Evolutionary conservation across 2,113 vertebrate species (phyloP).

Genomic region (Rhinolophus sinicus): DNA sequence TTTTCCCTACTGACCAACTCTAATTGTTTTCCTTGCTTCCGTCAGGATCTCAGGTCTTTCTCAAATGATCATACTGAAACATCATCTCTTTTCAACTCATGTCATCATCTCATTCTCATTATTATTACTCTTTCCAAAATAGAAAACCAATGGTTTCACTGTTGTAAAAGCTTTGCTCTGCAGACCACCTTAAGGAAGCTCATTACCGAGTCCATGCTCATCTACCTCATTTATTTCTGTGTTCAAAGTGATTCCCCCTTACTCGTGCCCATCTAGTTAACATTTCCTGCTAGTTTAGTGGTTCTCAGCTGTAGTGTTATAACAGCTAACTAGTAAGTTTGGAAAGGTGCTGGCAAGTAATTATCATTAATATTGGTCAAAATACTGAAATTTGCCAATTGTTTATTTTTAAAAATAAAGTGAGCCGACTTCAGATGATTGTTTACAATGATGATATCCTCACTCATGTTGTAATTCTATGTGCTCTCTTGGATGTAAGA

Average conservation of each 20-base stretch:
- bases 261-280: neutral
- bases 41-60: neutral
- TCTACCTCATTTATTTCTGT: conserved; percentile 44
- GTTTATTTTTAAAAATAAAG: conserved; percentile 21
- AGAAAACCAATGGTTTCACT: neutral
- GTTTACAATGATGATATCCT: neutral
- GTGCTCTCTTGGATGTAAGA: neutral
- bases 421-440: neutral
- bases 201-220: conserved; percentile 29
- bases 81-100: neutral
- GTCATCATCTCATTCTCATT: neutral
- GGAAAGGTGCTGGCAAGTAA: neutral
- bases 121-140: conserved; percentile 20
- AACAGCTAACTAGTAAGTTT: neutral
- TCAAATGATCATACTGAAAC: neutral
- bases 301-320: conserved; percentile 27
- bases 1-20: conserved; percentile 60
- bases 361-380: neutral
- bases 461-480: neutral
- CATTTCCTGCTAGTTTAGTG: neutral
- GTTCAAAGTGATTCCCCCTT: neutral
- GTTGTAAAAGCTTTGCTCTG: conserved; percentile 18
- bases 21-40: conserved; percentile 46
- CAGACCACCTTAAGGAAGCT: conserved; percentile 28
- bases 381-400: neutral